A percentile compares a stretch with the other conserved stretches of the same genome.
phyloP scores from a whole-genome alignment of 2,888 invertebrate genomes.

The Phyllotreta striolata region DNA sequence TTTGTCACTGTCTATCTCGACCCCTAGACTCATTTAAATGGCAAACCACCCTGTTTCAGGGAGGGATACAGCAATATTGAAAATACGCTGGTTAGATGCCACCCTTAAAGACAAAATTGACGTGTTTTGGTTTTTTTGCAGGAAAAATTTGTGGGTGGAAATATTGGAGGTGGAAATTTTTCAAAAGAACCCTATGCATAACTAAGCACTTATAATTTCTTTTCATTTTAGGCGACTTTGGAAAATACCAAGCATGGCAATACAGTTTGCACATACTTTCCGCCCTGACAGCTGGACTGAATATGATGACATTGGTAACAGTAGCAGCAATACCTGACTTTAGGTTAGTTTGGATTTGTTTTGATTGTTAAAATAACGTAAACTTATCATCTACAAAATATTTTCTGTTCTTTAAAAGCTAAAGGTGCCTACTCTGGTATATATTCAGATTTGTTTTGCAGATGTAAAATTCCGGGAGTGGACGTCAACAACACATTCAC shows the following conservation, averaged over 20 bases:
- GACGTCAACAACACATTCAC: conserved; percentile 65
- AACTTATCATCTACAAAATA: conserved; percentile 68
- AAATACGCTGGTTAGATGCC: no score
- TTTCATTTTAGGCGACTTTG: conserved; percentile 73
- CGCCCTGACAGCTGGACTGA: conserved; percentile 80
- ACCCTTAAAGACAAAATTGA: conserved; percentile 10
- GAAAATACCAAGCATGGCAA: conserved; percentile 81
- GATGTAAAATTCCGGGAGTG: conserved; percentile 67
- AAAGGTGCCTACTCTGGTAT: conserved; percentile 22
- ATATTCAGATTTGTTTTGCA: conserved; percentile 57
- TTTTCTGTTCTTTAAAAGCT: not conserved
- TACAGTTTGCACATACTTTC: conserved; percentile 79
- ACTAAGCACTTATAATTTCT: no score
- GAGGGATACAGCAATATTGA: no score
- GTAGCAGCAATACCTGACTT: conserved; percentile 83
- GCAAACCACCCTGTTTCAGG: no score
- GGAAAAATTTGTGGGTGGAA: not conserved
- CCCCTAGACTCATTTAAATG: no score
- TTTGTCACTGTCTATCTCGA: no score
- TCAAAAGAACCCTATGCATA: no score
- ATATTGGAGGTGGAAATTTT: not conserved
- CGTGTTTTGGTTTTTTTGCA: not conserved
- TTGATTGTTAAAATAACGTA: conserved; percentile 67
- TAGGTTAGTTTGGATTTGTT: conserved; percentile 54
- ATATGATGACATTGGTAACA: conserved; percentile 82